Percentiles rank a stretch among this genome's conserved stretches.
These are phyloP conservation scores for Simalia tracyae DNA, from an alignment of 2,797 vertebrate genomes.

Conservation along the genomic window DNA sequence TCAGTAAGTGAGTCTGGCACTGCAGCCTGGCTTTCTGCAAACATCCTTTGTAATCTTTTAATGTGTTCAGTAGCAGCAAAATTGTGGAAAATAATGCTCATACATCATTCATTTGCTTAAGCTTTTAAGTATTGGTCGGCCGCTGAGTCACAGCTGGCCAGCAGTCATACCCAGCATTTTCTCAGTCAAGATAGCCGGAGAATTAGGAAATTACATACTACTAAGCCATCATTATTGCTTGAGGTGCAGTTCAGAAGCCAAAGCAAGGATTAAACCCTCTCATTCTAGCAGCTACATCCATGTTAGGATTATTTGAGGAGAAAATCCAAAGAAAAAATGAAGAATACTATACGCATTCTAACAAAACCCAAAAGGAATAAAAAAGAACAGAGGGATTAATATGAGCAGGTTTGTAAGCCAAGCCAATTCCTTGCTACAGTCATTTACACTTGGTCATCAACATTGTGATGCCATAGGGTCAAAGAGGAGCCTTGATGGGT, in stretches of 20 bases:
- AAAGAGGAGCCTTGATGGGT: neutral
- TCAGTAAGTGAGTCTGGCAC: neutral
- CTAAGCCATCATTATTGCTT: neutral
- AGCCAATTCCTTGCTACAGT: neutral
- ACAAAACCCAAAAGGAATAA: neutral
- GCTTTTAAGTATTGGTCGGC: neutral
- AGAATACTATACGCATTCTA: neutral
- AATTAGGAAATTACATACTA: constrained; percentile 5
- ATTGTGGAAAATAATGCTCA: neutral
- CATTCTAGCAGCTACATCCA: neutral
- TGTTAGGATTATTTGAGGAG: neutral
- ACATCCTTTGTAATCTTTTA: neutral
- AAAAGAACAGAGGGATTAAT: neutral
- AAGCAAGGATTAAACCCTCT: neutral
- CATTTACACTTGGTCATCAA: neutral
- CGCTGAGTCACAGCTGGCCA: constrained; percentile 5
- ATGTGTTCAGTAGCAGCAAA: neutral
- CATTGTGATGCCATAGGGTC: neutral
- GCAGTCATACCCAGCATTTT: neutral
- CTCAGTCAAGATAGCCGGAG: neutral
- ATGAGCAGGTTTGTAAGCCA: neutral
- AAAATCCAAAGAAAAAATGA: neutral
- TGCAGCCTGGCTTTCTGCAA: neutral
- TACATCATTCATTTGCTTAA: neutral
- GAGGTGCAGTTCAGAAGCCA: neutral